These are phyloP conservation scores for Phocoena sinus DNA, from an alignment of 2,113 vertebrate genomes.

Conservation along the genomic window DNA sequence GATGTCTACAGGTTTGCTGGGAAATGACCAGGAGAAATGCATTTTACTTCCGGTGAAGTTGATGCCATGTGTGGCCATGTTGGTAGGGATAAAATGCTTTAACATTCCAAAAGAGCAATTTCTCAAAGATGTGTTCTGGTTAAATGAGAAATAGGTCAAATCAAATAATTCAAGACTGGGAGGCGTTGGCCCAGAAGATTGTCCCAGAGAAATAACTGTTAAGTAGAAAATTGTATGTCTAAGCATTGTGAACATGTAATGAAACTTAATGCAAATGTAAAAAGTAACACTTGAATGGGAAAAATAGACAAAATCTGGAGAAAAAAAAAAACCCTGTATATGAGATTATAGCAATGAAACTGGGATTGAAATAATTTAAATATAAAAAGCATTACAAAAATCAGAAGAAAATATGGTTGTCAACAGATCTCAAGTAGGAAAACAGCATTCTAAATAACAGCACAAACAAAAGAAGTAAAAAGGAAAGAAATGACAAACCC, in stretches of 20 bases:
- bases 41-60: not conserved
- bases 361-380: not conserved
- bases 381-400: not conserved
- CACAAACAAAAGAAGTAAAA: not conserved
- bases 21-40: not conserved
- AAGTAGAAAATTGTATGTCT: not conserved
- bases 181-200: not conserved
- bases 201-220: not conserved
- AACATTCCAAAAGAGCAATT: not conserved
- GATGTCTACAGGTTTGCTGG: not conserved
- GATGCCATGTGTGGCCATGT: rapidly evolving
- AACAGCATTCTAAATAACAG: not conserved
- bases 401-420: not conserved
- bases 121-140: not conserved
- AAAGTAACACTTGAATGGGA: not conserved
- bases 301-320: not conserved
- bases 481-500: not conserved
- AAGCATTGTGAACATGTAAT: not conserved
- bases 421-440: not conserved
- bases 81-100: not conserved
- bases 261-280: not conserved
- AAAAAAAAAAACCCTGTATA: not conserved
- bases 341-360: not conserved
- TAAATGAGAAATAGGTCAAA: not conserved
- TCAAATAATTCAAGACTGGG: not conserved